Evolutionary conservation across 92 coral and sea anemone genomes (phyloP).

Genomic region (Phenganax subtilis): DNA sequence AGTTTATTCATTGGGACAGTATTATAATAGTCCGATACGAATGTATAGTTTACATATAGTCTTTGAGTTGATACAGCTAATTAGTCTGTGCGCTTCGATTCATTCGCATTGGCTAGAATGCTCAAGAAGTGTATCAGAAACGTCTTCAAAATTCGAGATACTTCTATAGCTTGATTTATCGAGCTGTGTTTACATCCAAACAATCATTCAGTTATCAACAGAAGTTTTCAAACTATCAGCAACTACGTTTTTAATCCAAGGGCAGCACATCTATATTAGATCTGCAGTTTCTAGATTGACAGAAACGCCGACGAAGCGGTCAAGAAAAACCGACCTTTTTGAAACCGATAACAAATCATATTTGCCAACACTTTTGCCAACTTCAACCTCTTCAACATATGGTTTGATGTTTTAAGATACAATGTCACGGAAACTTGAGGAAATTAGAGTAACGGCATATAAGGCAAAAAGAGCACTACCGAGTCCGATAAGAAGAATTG

Average conservation of each 20-base stretch:
- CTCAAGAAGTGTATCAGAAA: background rate
- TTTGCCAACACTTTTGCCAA: background rate
- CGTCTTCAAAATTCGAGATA: background rate
- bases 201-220: background rate
- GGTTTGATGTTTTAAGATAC: no score
- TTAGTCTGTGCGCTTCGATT: no score
- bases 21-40: no score
- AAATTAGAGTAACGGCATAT: no score
- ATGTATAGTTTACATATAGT: no score
- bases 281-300: conserved; percentile 5
- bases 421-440: no score
- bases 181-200: background rate
- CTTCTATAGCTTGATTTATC: background rate
- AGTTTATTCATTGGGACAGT: no score
- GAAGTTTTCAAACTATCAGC: conserved; percentile 9
- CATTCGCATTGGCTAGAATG: no score
- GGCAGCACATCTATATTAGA: background rate
- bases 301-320: background rate
- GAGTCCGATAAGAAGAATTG: no score
- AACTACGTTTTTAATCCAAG: background rate
- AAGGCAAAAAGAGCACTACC: no score
- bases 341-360: background rate
- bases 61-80: no score
- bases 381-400: no score
- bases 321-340: background rate